Percentiles rank a stretch among this genome's conserved stretches.
phyloP scores from a whole-genome alignment of 1,140 invertebrate genomes.

The Anagrus nilaparvatae region DNA sequence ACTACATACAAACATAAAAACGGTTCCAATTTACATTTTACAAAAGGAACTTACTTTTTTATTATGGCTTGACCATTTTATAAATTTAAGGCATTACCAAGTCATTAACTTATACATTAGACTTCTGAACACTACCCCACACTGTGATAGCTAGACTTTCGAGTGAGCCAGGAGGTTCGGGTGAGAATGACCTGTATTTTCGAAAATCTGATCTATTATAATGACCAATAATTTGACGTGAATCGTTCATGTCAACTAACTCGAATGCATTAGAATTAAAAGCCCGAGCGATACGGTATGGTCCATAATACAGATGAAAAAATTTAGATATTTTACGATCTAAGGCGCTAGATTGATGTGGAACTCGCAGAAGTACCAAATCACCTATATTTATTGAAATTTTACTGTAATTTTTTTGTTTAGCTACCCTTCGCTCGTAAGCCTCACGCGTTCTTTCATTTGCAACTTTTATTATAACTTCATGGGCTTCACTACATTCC shows the following conservation, averaged over 20 bases:
- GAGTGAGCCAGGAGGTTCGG: too few species aligned
- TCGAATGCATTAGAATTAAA: not conserved
- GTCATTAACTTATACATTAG: too few species aligned
- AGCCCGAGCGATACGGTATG: not conserved
- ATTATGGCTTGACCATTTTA: too few species aligned
- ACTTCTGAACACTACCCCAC: too few species aligned
- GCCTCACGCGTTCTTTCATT: not conserved
- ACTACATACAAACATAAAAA: too few species aligned
- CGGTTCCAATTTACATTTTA: too few species aligned
- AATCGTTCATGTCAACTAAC: not conserved
- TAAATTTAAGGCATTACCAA: too few species aligned
- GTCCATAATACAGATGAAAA: conserved; percentile 5
- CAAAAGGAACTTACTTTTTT: too few species aligned
- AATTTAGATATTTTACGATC: conserved; percentile 1
- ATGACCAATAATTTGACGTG: not conserved
- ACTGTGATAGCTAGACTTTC: too few species aligned
- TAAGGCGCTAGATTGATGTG: not conserved
- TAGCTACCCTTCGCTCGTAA: not conserved
- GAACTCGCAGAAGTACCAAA: not conserved
- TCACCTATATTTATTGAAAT: not conserved
- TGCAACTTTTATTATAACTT: not conserved
- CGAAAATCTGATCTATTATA: not conserved
- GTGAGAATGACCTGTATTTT: too few species aligned
- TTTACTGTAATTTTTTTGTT: not conserved
- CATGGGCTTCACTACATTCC: not conserved